These are phyloP conservation scores for Glaucopsyche alexis DNA, from an alignment of 2,888 invertebrate genomes.

Conservation along the genomic window DNA sequence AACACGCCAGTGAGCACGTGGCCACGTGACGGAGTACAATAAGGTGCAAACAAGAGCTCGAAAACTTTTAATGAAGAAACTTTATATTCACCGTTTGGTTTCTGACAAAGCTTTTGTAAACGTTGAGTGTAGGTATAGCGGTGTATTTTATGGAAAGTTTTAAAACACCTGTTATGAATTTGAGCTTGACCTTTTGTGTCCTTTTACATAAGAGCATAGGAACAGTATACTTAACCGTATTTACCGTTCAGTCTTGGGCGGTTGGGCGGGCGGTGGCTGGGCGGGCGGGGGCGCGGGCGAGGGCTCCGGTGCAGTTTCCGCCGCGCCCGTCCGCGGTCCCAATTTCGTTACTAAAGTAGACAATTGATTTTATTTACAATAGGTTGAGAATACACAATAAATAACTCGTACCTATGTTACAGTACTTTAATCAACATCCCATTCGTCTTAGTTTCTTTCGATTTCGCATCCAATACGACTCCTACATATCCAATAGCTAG, in stretches of 20 bases:
- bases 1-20: background rate
- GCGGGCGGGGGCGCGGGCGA: constrained; percentile 67
- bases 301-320: constrained; percentile 70
- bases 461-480: too few species aligned
- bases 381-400: background rate
- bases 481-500: too few species aligned
- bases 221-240: background rate
- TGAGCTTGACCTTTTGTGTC: background rate
- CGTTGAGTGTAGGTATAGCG: background rate
- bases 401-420: too few species aligned
- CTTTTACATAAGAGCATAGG: background rate
- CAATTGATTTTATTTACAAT: constrained; percentile 37
- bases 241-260: constrained; percentile 74
- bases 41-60: background rate
- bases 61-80: constrained; percentile 7
- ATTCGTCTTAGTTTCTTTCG: too few species aligned
- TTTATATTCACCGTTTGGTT: background rate
- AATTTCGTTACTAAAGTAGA: constrained; percentile 82
- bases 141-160: background rate
- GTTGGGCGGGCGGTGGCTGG: constrained; percentile 60
- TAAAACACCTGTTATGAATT: background rate
- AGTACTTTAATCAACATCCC: too few species aligned
- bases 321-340: constrained; percentile 81
- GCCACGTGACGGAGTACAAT: background rate
- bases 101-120: background rate